Percentiles rank a stretch among this genome's conserved stretches.
Conservation (phyloP, 2,113 vertebrate species). For the Rhizomys pruinosus region DNA sequence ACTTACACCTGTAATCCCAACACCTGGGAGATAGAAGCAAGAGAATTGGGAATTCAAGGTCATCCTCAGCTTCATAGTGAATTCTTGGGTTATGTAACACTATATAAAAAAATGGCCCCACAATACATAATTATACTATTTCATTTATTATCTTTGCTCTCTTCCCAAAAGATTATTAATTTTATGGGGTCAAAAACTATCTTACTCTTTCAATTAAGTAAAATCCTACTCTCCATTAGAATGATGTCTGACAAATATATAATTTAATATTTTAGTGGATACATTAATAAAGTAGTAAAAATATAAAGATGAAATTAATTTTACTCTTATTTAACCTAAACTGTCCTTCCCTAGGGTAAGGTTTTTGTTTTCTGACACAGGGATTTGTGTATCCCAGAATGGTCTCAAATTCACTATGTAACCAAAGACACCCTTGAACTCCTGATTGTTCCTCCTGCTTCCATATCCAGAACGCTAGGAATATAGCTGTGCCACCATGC, state of each 20-base stretch:
- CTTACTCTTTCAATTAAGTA: slow-evolving; percentile 23
- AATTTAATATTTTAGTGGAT: not conserved
- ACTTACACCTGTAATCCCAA: not conserved
- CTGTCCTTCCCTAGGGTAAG: not conserved
- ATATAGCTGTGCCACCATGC: not conserved
- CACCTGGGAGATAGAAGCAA: not conserved
- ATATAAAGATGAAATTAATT: not conserved
- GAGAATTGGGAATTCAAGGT: not conserved
- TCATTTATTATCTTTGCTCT: not conserved
- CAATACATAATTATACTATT: not conserved
- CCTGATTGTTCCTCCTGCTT: not conserved
- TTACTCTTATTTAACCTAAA: slow-evolving; percentile 17
- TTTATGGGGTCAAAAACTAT: slow-evolving; percentile 5
- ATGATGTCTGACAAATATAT: not conserved
- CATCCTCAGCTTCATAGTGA: not conserved
- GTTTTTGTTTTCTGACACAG: not conserved
- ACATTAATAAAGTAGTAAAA: slow-evolving; percentile 32
- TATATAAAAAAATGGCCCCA: not conserved
- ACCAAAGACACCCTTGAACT: not conserved
- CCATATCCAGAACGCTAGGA: not conserved
- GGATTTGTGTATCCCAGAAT: not conserved
- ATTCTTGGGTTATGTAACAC: not conserved
- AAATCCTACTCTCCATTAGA: not conserved
- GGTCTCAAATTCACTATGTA: not conserved
- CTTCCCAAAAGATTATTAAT: not conserved